A percentile compares a stretch with the other conserved stretches of the same genome.
Conservation (phyloP, 2,888 invertebrate species). For the Eupithecia abbreviata region DNA sequence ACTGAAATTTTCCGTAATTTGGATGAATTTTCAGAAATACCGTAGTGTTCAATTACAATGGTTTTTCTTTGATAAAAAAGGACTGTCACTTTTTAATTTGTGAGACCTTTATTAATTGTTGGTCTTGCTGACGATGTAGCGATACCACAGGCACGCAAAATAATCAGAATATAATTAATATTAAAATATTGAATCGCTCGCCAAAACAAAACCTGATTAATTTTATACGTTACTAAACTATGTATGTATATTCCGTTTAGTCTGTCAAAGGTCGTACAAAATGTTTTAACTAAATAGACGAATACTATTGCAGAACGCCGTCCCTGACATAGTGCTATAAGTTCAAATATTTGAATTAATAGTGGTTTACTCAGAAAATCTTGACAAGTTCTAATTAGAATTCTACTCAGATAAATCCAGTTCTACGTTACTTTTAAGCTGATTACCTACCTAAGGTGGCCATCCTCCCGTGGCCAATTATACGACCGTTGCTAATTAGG, state of each 20-base stretch:
- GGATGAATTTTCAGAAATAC: background rate
- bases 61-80: background rate
- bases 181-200: background rate
- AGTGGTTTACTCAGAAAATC: conserved; percentile 22
- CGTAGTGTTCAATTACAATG: background rate
- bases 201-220: conserved; percentile 8
- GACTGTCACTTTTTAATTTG: background rate
- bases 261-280: conserved; percentile 35
- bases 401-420: background rate
- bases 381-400: conserved; percentile 14
- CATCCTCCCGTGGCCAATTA: background rate
- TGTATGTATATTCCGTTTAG: conserved; percentile 3
- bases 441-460: too few relatives aligned
- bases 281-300: conserved; percentile 31
- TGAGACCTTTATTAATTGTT: background rate
- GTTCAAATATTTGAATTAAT: conserved; percentile 39
- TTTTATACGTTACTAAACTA: conserved; percentile 1
- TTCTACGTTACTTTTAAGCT: background rate
- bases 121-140: background rate
- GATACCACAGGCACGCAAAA: background rate
- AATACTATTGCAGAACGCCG: conserved; percentile 36
- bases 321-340: conserved; percentile 41
- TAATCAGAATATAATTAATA: background rate
- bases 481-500: too few relatives aligned
- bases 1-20: background rate